Evolutionary conservation across 2,113 vertebrate species (phyloP).

Genomic region (Oreotrochilus melanogaster): DNA sequence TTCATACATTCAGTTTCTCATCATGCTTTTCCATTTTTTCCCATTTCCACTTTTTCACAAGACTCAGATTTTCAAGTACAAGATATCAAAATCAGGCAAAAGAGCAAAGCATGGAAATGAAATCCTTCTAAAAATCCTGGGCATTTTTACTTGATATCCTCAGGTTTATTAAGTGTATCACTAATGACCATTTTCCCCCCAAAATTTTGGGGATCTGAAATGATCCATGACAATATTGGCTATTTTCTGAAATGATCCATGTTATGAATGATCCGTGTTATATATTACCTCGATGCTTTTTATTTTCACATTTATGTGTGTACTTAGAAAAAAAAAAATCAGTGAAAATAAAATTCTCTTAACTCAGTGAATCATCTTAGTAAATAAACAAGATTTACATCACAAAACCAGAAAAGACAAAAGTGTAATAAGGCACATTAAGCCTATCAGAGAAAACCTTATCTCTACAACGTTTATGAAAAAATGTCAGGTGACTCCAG

Average conservation of each 20-base stretch:
- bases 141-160: neutral
- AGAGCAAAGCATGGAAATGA: neutral
- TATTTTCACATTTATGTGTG: neutral
- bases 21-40: neutral
- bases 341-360: neutral
- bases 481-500: neutral
- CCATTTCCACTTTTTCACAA: constrained; percentile 12
- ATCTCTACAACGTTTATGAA: neutral
- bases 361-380: neutral
- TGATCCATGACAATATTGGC: too few species aligned
- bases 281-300: too few species aligned
- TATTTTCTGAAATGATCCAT: too few species aligned
- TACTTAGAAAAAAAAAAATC: neutral
- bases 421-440: neutral
- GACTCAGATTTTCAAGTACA: neutral
- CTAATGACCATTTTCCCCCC: too few species aligned
- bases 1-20: neutral
- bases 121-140: neutral
- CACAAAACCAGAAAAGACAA: neutral
- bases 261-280: too few species aligned
- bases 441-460: neutral
- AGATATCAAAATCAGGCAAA: constrained; percentile 1
- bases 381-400: neutral
- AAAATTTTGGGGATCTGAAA: too few species aligned
- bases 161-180: neutral